Base-by-base conservation (phyloP, 2,888 invertebrate species). In the Drosophila mayaguana region DNA sequence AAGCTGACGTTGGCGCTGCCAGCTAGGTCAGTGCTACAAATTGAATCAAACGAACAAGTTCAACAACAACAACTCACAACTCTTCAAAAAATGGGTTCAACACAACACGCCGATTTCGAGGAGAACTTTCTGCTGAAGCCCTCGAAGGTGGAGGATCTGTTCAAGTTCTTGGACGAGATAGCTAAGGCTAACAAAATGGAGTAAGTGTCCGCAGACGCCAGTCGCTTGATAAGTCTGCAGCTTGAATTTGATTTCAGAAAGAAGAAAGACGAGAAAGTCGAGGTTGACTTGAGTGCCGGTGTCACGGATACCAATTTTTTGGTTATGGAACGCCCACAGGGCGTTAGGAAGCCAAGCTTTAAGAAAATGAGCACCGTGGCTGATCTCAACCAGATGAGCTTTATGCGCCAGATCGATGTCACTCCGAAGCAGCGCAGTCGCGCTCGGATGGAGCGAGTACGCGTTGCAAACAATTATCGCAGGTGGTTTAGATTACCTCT, bases 401-500 rank as follows among this genome's bases (percentile, higher is more conserved):
- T 63, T n/a, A 78, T 80, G 82, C 67, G 66, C 0, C 83, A 87
- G 22, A 69, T 87, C 2, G 78, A 80, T 14, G 42, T 45, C 0
- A 54, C 7, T 0, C 25, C 12, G 0, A 48, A 42, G n/a, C 25
- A 63, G 0, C 80, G 72, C 0, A 11, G 0, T 0, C n/a, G n/a
- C 2, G 72, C 71, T 3, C 65, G 63, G 0, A 1, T 1, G 1
- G 67, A 84, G n/a, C 80, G 82, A 7, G 12, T 63, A 0, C 4
- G 7, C 2, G 42, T 72, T 0, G 87, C 83, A 2, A 75, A 57
- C 1, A 80, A 63, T 40, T 84, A 63, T 46, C 80, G 88, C 48
- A 75, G 69, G 83, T 84, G 45, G 32, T 2, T 42, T 3, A 12
- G 1, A 11, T 12, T 3, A 16, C 3, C 1, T 22, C 22, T 9